A percentile compares a stretch with the other conserved stretches of the same genome.
Conservation (phyloP, 2,888 invertebrate species). For the Lasioglossum marginatum region DNA sequence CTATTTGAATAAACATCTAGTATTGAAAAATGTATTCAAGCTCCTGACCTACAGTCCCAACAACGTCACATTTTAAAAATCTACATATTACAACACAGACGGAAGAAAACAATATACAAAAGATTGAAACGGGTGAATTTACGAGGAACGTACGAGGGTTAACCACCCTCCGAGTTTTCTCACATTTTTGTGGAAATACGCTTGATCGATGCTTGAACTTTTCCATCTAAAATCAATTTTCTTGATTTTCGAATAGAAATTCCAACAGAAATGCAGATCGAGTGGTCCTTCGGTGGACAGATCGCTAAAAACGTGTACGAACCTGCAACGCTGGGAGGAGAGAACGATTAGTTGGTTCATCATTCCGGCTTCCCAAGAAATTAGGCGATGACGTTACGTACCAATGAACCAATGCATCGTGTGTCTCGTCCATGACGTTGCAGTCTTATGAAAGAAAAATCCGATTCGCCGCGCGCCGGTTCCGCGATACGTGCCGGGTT, state of each 20-base stretch:
- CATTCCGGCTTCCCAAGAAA: not conserved
- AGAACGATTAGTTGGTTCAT: not conserved
- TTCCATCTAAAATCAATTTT: not conserved
- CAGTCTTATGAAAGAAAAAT: not conserved
- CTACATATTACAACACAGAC: too few relatives aligned
- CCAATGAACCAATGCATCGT: not conserved
- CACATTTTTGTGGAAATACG: not conserved
- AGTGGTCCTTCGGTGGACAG: too few relatives aligned
- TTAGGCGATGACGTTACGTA: not conserved
- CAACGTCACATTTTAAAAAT: too few relatives aligned
- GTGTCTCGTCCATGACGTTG: not conserved
- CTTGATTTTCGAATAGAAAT: not conserved
- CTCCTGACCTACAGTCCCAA: too few relatives aligned
- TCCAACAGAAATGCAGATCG: too few relatives aligned
- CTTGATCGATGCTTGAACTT: too few relatives aligned
- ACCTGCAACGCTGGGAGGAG: not conserved
- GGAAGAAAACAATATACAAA: not conserved
- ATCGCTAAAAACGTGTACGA: too few relatives aligned
- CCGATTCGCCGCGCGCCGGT: not conserved
- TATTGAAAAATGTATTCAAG: too few relatives aligned
- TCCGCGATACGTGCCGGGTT: not conserved
- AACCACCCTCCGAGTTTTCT: not conserved
- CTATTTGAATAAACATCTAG: too few relatives aligned
- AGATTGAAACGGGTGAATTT: not conserved
- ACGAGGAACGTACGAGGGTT: not conserved